A percentile compares a stretch with the other conserved stretches of the same genome.
Conservation (phyloP, 2,888 invertebrate species). For the Clostera curtula region DNA sequence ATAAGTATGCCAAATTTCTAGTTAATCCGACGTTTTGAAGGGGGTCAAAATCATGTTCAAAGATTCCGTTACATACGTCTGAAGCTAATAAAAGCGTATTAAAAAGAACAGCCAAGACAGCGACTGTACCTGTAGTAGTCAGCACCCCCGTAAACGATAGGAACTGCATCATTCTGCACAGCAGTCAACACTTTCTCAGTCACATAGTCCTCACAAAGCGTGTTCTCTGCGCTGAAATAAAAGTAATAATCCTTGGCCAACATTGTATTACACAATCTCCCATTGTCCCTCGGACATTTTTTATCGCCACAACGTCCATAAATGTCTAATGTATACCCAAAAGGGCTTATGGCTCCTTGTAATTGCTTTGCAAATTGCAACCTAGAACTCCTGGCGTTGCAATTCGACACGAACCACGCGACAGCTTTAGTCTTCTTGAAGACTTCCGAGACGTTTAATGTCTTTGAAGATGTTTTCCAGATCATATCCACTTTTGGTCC, state of each 20-base stretch:
- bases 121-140: conserved; percentile 76
- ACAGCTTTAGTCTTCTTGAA: conserved; percentile 50
- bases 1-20: no score
- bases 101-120: no score
- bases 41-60: no score
- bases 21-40: no score
- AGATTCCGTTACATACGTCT: no score
- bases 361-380: conserved; percentile 30
- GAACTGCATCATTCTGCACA: conserved; percentile 75
- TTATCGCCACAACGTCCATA: conserved; percentile 70
- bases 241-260: conserved; percentile 79
- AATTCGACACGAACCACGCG: conserved; percentile 65
- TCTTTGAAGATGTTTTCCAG: no score
- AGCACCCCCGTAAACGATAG: conserved; percentile 80
- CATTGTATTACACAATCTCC: conserved; percentile 35
- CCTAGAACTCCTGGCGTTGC: conserved; percentile 41
- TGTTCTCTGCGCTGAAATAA: conserved; percentile 83
- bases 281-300: conserved; percentile 31
- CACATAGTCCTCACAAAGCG: conserved; percentile 74
- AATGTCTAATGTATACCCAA: conserved; percentile 57
- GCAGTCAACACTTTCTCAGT: conserved; percentile 77
- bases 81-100: no score
- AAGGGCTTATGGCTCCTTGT: conserved; percentile 28
- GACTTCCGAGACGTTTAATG: no score
- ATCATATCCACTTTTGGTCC: conserved; percentile 37